Conservation (phyloP, 2,113 vertebrate species). For the Chitala chitala region DNA sequence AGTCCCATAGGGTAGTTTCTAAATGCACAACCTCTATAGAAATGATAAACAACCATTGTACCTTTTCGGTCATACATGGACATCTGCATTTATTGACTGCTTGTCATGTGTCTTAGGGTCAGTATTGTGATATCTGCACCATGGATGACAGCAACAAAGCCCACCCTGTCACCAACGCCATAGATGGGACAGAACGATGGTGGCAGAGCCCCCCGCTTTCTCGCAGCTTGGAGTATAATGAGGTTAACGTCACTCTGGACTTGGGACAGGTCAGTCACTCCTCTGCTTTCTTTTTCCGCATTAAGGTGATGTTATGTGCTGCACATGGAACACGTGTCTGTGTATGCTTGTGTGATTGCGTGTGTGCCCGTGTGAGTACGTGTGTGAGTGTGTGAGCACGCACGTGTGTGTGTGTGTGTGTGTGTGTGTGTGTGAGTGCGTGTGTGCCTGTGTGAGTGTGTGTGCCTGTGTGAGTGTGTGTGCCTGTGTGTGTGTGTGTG, state of each 20-base stretch:
- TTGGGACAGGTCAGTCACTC: conserved; percentile 80
- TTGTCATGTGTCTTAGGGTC: conserved; percentile 66
- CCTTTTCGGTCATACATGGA: not conserved
- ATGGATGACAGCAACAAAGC: conserved; percentile 75
- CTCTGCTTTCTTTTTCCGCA: not conserved
- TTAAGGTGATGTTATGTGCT: not conserved
- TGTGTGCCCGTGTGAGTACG: too few species aligned
- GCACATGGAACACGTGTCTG: too few species aligned
- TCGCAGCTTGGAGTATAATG: conserved; percentile 80
- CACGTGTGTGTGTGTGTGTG: too few species aligned
- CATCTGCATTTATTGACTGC: not conserved
- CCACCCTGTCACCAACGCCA: conserved; percentile 85
- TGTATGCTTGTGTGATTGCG: not conserved
- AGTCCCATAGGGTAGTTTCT: not conserved
- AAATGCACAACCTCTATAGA: not conserved
- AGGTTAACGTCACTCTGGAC: conserved; percentile 93
- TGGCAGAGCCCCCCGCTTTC: conserved; percentile 97
- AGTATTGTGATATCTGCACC: conserved; percentile 92
- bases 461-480: too few species aligned
- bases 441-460: too few species aligned
- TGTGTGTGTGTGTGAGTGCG: too few species aligned
- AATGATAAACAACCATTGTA: not conserved
- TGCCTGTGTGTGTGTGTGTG: too few species aligned
- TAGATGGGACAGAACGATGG: conserved; percentile 96
- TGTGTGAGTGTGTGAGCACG: too few species aligned